Base-by-base conservation (phyloP, 2,888 invertebrate genomes). In the Cephus rjabovi region DNA sequence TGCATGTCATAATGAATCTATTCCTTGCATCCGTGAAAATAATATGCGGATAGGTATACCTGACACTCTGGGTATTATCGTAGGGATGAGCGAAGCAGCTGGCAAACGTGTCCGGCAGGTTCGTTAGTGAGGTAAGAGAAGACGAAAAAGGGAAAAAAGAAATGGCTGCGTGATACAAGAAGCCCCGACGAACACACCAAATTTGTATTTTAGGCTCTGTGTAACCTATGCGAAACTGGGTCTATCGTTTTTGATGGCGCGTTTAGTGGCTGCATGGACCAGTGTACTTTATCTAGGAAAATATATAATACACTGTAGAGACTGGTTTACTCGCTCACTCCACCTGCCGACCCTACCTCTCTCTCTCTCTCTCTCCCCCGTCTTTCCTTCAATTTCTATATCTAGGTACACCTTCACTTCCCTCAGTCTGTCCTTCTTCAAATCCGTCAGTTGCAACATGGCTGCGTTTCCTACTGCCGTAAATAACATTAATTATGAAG, bases 401-500 rank as follows among this genome's bases (percentile, higher is more conserved):
- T 31, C 40, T 76, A 74, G 1, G 37, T 12, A 4, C 12, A 11
- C 15, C 12, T 12, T n/a, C 31, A 15, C 23, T 30, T 34, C 23
- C 69, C 23, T 74, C 34, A 30, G 11, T n/a, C 75, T 4, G 69
- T 56, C 33, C n/a, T 37, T 73, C n/a, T 69, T 56, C 74, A 69
- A 12, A 37, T 68, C 11, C 34, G 69, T 23, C 35, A 69, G 37
- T 31, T 11, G 69, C 37, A 31, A 70, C 76, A 69, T n/a, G 34
- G 73, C 73, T 76, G 74, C 73, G 77, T 56, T 56, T 70, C 69
- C 71, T 75, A 56, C 23, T 23, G 56, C 23, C 79, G 73, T 82
- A 79, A 80, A 80, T 78, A 78, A 79, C 80, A 73, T 79, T 79
- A 82, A 82, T 82, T 82, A 81, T 77, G 79, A 77, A 76, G 77